These are phyloP conservation scores for Phalanger gymnotis DNA, from an alignment of 2,797 vertebrate species.

Conservation along the genomic window DNA sequence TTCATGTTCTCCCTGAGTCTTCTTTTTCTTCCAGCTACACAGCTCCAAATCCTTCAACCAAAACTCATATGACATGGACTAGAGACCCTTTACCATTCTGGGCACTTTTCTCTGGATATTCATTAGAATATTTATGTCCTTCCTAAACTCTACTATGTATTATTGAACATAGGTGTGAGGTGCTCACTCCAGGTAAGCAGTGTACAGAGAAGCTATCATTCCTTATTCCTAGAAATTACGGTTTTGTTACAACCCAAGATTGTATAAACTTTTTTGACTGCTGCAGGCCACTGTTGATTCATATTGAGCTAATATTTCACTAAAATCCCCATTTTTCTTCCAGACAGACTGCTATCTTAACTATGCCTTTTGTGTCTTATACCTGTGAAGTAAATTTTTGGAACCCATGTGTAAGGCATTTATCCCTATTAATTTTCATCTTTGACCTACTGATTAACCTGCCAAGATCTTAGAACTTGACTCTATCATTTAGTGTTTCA, in stretches of 20 bases:
- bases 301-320: background rate
- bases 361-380: background rate
- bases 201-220: background rate
- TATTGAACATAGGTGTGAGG: background rate
- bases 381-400: background rate
- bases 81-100: background rate
- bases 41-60: background rate
- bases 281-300: background rate
- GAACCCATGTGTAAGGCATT: background rate
- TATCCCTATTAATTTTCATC: background rate
- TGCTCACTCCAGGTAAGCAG: background rate
- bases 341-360: background rate
- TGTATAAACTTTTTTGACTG: background rate
- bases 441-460: background rate
- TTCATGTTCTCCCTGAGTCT: background rate
- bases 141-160: background rate
- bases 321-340: background rate
- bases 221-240: background rate
- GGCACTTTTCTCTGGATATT: background rate
- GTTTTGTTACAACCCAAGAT: background rate
- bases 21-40: background rate
- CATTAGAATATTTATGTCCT: background rate
- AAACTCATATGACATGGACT: background rate
- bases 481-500: background rate
- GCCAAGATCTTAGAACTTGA: background rate